Evolutionary conservation across 2,797 vertebrate species (phyloP).

Genomic region (Acipenser transmontanus): DNA sequence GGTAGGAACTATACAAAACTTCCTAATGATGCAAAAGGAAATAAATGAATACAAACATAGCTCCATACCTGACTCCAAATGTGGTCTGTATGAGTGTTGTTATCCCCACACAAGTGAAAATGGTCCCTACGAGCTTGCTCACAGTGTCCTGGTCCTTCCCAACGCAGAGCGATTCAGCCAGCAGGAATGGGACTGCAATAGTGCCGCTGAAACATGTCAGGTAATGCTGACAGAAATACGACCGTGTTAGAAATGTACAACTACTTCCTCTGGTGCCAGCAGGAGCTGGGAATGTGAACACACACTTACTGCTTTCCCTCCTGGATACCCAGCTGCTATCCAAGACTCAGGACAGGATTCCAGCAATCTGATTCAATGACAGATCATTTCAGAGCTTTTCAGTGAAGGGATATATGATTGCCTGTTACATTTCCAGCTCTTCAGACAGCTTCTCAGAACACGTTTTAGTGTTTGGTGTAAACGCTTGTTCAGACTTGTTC

Average conservation of each 20-base stretch:
- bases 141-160: conserved; percentile 81
- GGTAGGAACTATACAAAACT: background rate
- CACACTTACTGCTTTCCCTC: background rate
- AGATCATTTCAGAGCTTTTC: background rate
- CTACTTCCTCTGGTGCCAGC: background rate
- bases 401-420: background rate
- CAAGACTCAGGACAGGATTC: background rate
- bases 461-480: too few relatives aligned
- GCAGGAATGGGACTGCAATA: conserved; percentile 86
- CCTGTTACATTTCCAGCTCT: too few relatives aligned
- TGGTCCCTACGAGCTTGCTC: conserved; percentile 90
- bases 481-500: too few relatives aligned
- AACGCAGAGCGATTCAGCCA: conserved; percentile 88
- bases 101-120: conserved; percentile 89
- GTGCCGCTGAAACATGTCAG: conserved; percentile 95
- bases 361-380: background rate
- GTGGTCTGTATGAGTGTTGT: conserved; percentile 93
- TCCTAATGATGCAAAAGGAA: background rate
- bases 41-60: conserved; percentile 8
- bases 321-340: background rate
- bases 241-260: background rate
- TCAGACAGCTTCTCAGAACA: too few relatives aligned
- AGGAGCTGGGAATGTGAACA: background rate
- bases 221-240: conserved; percentile 74
- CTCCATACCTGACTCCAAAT: conserved; percentile 75